Base-by-base conservation (phyloP, 2,888 invertebrate genomes). In the Magallana nippona region DNA sequence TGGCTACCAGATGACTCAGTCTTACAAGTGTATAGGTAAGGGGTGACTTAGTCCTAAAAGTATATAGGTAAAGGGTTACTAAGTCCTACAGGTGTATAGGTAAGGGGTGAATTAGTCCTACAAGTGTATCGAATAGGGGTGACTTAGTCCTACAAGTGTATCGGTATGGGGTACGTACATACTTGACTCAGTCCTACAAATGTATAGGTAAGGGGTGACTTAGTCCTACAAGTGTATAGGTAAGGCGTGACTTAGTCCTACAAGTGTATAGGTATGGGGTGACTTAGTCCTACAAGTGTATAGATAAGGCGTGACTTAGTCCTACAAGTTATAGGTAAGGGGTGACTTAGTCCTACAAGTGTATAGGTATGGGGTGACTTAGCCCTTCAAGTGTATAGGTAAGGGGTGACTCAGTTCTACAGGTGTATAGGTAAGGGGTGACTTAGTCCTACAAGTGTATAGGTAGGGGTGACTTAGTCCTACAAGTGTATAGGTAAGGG, bases 241-340 rank as follows among this genome's bases (percentile, higher is more conserved):
- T 79, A 19, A n/a, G 2, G 27, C 55, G 56, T 84, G 11, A 63
- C 22, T 8, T 3, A 56, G 11, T 19, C 22, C 15, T 55, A 55
- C 11, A 86, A 86, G 57, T 86, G 85, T 27, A n/a, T n/a, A 79
- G 86, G 86, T 85, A 71, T 63, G 77, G 11, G 11, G 55, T n/a
- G 60, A 60, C 17, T 27, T 2, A 27, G 27, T 27, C 27, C 27
- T 1, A 27, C 27, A 27, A 27, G 27, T 27, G 27, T 27, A 27
- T 27, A 27, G 27, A 2, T 27, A 27, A 27, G 27, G 27, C 1
- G 27, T 27, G 27, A 27, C 27, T 27, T 2, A 27, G 27, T 1
- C n/a, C n/a, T 79, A 44, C 10, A 15, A 3, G 32, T 79, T 32
- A 15, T 55, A 57, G 10, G 17, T 79, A 19, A n/a, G 17, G n/a